Evolutionary conservation across 2,888 invertebrate species (phyloP).

Genomic region (Papilio elwesi): DNA sequence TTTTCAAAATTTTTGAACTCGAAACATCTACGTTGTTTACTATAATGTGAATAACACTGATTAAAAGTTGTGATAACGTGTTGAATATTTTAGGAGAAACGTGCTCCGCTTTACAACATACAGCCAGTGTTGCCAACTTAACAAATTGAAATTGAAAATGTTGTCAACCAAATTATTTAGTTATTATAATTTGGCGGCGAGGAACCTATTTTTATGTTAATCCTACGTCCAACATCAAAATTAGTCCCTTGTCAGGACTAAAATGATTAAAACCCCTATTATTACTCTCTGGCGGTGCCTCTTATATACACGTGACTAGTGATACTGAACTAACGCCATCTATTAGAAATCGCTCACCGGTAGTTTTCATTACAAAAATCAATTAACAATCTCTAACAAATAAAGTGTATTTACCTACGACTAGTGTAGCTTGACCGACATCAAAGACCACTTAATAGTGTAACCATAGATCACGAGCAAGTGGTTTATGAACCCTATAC

Average conservation of each 20-base stretch:
- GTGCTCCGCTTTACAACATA: not conserved
- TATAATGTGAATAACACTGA: conserved; percentile 4
- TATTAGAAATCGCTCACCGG: no score
- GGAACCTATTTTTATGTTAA: no score
- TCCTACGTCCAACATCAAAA: no score
- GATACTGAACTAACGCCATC: no score
- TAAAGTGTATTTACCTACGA: not conserved
- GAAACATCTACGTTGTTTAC: conserved; percentile 23
- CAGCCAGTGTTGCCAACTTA: not conserved
- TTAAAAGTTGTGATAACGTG: conserved; percentile 11
- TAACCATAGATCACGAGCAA: conserved; percentile 22
- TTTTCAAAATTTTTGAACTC: conserved; percentile 23
- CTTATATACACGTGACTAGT: no score
- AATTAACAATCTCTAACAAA: not conserved
- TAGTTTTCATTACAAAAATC: no score
- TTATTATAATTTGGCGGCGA: no score
- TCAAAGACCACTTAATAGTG: conserved; percentile 21
- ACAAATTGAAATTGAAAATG: conserved; percentile 1
- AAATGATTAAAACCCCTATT: no score
- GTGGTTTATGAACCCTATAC: conserved; percentile 16
- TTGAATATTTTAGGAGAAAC: not conserved
- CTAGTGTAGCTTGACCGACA: conserved; percentile 7
- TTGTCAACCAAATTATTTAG: not conserved
- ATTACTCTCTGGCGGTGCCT: no score
- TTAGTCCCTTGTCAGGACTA: no score